A percentile compares a stretch with the other conserved stretches of the same genome.
These are phyloP conservation scores for Sebastes oblongus DNA, from an alignment of 2,797 vertebrate genomes.

Conservation along the genomic window DNA sequence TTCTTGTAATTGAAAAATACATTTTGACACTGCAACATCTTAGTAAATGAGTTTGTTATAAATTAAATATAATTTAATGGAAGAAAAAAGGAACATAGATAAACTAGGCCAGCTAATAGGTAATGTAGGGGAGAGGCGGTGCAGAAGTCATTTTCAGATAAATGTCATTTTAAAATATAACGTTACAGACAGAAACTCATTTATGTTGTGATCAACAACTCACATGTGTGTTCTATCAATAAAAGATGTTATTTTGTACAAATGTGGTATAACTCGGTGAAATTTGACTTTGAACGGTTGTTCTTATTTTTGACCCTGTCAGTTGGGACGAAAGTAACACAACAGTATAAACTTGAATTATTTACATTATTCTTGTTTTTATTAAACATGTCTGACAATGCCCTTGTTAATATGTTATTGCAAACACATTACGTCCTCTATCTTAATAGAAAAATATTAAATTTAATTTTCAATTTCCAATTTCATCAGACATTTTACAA, in stretches of 20 bases:
- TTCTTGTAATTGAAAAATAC: not conserved
- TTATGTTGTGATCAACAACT: not conserved
- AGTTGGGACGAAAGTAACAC: not conserved
- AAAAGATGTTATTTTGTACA: fast-evolving
- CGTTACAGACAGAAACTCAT: not conserved
- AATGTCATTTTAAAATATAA: fast-evolving
- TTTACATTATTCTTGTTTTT: not conserved
- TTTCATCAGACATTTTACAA: not conserved
- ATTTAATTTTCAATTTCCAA: not conserved
- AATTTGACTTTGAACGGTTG: not conserved
- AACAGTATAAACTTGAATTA: not conserved
- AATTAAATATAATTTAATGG: not conserved
- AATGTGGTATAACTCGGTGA: not conserved
- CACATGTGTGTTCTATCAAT: not conserved
- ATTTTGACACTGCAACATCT: not conserved
- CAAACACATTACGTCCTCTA: not conserved
- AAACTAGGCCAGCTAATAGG: not conserved
- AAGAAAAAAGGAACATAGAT: not conserved
- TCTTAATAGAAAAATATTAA: too few relatives aligned
- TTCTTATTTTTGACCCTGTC: not conserved
- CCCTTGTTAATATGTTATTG: not conserved
- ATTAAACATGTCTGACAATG: not conserved
- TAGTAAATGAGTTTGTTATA: not conserved
- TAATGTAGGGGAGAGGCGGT: not conserved
- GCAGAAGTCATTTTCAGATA: not conserved